phyloP scores from a whole-genome alignment of 2,113 vertebrate species.

The Recurvirostra avosetta region DNA sequence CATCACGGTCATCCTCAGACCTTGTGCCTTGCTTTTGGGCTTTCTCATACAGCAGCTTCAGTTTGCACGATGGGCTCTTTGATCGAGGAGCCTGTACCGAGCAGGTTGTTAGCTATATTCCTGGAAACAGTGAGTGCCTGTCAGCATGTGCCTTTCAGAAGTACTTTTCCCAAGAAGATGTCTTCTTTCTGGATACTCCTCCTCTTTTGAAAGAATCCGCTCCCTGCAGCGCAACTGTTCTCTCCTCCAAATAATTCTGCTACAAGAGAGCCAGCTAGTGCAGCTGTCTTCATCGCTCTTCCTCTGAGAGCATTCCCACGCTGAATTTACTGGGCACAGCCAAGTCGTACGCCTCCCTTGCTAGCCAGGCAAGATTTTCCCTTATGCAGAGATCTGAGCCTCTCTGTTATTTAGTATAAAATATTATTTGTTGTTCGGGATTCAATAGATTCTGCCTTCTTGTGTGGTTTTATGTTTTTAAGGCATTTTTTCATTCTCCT shows the following conservation, averaged over 20 bases:
- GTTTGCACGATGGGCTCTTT: neutral
- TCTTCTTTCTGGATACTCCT: neutral
- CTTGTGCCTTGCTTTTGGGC: neutral
- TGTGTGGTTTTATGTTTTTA: neutral
- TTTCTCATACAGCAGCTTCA: neutral
- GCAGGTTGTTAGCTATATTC: neutral
- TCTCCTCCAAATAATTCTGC: neutral
- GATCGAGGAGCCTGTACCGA: neutral
- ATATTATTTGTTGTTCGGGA: neutral
- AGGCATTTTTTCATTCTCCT: neutral
- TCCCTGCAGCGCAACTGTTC: neutral
- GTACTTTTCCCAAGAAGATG: neutral
- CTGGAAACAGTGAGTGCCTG: neutral
- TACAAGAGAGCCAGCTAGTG: neutral
- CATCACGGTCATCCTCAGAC: rapidly evolving
- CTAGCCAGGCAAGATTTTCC: neutral
- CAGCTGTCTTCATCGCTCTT: neutral
- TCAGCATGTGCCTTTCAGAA: neutral
- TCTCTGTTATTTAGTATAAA: neutral
- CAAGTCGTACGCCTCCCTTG: neutral
- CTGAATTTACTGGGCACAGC: neutral
- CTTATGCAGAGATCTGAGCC: neutral
- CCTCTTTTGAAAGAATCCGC: neutral
- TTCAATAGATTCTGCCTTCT: neutral
- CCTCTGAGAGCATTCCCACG: neutral